These are phyloP conservation scores for Typhlomys cinereus DNA, from an alignment of 2,113 vertebrate species.

Conservation along the genomic window DNA sequence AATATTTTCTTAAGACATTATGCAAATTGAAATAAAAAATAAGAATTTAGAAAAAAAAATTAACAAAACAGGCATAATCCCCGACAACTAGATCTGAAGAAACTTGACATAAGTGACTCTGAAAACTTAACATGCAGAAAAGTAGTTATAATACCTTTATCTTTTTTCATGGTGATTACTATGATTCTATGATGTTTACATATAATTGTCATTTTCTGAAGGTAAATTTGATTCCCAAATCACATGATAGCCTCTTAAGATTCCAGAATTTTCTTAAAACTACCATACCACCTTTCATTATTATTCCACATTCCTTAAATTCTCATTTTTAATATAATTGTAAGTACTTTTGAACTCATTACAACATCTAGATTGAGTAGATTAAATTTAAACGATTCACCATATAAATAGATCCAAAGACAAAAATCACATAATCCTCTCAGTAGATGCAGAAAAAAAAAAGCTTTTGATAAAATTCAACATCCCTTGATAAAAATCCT, in stretches of 20 bases:
- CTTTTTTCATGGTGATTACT: background rate
- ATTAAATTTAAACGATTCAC: background rate
- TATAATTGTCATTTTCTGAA: background rate
- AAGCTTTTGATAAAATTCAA: too few species aligned
- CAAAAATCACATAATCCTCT: too few species aligned
- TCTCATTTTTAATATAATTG: background rate
- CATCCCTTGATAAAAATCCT: too few species aligned
- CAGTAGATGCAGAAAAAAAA: too few species aligned
- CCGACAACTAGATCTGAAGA: conserved; percentile 24
- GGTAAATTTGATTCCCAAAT: conserved; percentile 7
- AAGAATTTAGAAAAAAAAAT: too few species aligned
- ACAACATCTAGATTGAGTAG: background rate
- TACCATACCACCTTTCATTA: background rate
- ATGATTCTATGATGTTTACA: background rate
- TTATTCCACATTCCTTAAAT: background rate
- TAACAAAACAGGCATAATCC: background rate
- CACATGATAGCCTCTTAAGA: background rate
- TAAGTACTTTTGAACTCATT: background rate
- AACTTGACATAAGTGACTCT: background rate
- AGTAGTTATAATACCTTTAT: background rate
- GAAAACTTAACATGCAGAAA: conserved; percentile 22
- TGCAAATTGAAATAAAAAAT: background rate
- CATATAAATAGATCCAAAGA: too few species aligned
- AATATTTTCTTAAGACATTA: conserved; percentile 28
- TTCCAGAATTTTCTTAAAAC: background rate